A percentile compares a stretch with the other conserved stretches of the same genome.
phyloP scores from a whole-genome alignment of 2,113 vertebrate genomes.

The Gasterosteus nipponicus region DNA sequence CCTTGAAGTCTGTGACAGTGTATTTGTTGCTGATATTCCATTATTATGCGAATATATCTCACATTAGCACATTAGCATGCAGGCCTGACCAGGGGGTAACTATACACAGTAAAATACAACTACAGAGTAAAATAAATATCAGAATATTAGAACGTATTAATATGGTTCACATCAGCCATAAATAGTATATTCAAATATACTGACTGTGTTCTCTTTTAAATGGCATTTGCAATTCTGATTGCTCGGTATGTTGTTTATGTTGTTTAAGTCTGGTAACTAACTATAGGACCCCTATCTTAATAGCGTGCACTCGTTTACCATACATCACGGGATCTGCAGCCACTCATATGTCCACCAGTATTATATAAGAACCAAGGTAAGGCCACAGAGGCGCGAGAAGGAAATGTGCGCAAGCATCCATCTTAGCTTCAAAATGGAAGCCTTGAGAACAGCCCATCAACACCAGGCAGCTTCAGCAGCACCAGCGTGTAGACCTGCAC shows the following conservation, averaged over 20 bases:
- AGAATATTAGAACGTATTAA: neutral
- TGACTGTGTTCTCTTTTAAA: neutral
- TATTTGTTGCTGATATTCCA: neutral
- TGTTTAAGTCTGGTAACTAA: neutral
- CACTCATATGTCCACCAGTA: constrained; percentile 20
- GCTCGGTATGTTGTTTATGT: neutral
- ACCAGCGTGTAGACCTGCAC: neutral
- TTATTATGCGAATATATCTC: neutral
- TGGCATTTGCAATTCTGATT: neutral
- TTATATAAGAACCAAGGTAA: constrained; percentile 69
- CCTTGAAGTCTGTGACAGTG: neutral
- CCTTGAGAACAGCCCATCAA: constrained; percentile 60
- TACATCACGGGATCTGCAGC: neutral
- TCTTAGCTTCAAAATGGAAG: constrained; percentile 86
- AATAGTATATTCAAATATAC: neutral
- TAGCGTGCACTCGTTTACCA: neutral
- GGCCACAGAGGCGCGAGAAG: constrained; percentile 56
- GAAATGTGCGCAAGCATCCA: constrained; percentile 82
- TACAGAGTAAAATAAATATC: neutral
- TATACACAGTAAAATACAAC: neutral
- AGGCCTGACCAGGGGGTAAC: neutral
- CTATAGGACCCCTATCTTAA: neutral
- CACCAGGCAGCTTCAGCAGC: constrained; percentile 26
- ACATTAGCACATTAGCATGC: too few relatives aligned
- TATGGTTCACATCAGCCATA: neutral